A percentile compares a stretch with the other conserved stretches of the same genome.
Evolutionary conservation across 2,113 vertebrate genomes (phyloP).

Genomic region (Dryoscopus gambensis): DNA sequence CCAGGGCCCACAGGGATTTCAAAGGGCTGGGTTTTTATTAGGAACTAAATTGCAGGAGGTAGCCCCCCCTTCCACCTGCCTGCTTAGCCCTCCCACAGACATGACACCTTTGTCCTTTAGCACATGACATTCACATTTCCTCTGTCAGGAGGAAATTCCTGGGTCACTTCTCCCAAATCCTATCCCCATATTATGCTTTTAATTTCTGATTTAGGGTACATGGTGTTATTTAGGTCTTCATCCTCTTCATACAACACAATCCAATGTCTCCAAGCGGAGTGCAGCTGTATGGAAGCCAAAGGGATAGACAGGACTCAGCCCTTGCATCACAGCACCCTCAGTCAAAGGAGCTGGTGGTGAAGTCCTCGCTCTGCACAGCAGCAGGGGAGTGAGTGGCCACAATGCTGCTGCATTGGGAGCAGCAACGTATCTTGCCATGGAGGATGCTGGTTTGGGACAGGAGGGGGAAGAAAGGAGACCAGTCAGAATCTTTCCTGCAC

Average conservation of each 20-base stretch:
- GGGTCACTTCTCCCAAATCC: neutral
- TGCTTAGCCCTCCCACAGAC: neutral
- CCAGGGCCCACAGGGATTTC: neutral
- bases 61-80: neutral
- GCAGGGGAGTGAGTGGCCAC: neutral
- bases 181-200: neutral
- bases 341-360: neutral
- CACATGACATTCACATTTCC: neutral
- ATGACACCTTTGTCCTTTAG: neutral
- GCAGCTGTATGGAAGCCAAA: neutral
- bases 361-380: neutral
- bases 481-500: neutral
- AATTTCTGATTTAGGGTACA: neutral
- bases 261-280: neutral
- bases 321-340: accelerated
- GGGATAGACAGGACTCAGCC: neutral
- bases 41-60: neutral
- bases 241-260: neutral
- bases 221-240: neutral
- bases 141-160: neutral
- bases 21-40: neutral
- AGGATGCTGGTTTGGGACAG: neutral
- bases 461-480: neutral
- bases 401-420: neutral
- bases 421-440: neutral